Percentiles rank a stretch among this genome's conserved stretches.
These are phyloP conservation scores for Enteromius fasciolatus DNA, from an alignment of 2,797 vertebrate species.

Conservation along the genomic window DNA sequence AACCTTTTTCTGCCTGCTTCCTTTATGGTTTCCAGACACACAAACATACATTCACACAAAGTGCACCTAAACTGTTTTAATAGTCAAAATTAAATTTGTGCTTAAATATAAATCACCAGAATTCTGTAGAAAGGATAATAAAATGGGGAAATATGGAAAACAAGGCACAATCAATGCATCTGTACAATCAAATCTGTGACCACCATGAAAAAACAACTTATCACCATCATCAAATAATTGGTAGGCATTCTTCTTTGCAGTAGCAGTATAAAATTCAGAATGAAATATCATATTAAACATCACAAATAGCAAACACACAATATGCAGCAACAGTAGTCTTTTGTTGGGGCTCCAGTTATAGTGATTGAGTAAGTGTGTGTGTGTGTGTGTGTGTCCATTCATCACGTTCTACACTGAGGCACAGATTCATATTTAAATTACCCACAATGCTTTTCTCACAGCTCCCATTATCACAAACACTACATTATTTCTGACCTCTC, in stretches of 20 bases:
- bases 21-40: background rate
- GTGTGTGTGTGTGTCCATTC: background rate
- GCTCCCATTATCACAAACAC: background rate
- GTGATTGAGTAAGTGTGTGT: background rate
- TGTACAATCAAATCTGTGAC: background rate
- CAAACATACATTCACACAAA: background rate
- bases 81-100: too few species aligned
- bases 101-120: background rate
- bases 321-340: conserved; percentile 2
- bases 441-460: conserved; percentile 22
- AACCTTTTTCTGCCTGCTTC: background rate
- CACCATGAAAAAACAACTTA: background rate
- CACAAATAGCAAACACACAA: conserved; percentile 20
- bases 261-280: background rate
- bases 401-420: background rate
- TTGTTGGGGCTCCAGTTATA: conserved; percentile 12
- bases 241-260: background rate
- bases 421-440: background rate
- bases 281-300: conserved; percentile 17
- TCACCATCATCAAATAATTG: conserved; percentile 4
- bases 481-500: background rate
- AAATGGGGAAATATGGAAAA: background rate
- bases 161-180: background rate
- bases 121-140: background rate
- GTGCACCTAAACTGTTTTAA: background rate